Conservation (phyloP, 2,113 vertebrate genomes). For the Pithys albifrons region DNA sequence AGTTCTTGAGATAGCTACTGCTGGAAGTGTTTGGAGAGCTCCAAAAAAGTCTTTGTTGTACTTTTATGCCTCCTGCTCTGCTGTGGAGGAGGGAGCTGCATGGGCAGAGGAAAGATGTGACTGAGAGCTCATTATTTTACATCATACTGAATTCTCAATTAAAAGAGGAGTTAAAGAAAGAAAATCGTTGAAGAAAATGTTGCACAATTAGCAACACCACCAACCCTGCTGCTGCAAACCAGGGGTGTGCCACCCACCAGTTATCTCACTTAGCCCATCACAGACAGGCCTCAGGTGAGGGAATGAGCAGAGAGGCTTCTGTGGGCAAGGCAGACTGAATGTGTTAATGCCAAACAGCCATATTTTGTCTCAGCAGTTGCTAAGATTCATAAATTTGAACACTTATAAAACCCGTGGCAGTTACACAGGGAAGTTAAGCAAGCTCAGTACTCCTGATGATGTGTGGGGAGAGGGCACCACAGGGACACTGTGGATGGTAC, state of each 20-base stretch:
- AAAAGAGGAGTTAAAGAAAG: conserved; percentile 31
- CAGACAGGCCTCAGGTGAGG: conserved; percentile 15
- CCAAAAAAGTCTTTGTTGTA: conserved; percentile 27
- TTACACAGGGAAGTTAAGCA: background rate
- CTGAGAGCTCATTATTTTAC: conserved; percentile 47
- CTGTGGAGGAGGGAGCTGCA: conserved; percentile 55
- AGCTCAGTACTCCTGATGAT: background rate
- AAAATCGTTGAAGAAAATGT: conserved; percentile 6
- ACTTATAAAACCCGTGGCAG: background rate
- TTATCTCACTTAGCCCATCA: background rate
- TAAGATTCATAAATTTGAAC: background rate
- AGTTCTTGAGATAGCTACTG: background rate
- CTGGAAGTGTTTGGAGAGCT: conserved; percentile 24
- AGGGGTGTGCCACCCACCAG: background rate
- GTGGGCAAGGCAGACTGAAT: background rate
- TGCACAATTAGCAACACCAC: background rate
- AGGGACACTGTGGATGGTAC: background rate
- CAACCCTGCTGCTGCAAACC: background rate
- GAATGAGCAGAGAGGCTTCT: background rate
- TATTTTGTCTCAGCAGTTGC: background rate
- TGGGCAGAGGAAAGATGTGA: conserved; percentile 51
- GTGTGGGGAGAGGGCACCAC: background rate
- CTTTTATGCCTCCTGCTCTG: conserved; percentile 17
- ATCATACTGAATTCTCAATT: conserved; percentile 40
- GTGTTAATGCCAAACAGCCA: accelerated